A percentile compares a stretch with the other conserved stretches of the same genome.
Conservation (phyloP, 2,888 invertebrate genomes). For the Acronicta psi region DNA sequence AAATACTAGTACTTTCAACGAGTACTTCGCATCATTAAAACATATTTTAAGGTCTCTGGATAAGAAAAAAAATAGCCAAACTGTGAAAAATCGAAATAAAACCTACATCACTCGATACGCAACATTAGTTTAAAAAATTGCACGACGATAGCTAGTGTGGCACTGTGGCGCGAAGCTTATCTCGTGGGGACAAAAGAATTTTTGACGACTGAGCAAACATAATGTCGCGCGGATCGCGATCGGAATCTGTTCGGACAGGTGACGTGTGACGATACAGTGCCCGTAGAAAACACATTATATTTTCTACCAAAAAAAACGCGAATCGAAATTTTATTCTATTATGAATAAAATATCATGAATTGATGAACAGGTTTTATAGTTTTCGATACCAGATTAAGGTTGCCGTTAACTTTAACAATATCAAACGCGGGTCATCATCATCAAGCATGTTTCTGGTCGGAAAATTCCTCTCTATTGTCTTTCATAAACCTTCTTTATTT, state of each 20-base stretch:
- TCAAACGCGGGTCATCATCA: not conserved
- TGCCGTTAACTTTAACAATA: slow-evolving; percentile 2
- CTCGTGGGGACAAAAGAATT: slow-evolving; percentile 79
- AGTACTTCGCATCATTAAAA: too few relatives aligned
- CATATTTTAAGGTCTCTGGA: slow-evolving; percentile 4
- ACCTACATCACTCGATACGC: slow-evolving; percentile 28
- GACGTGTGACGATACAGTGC: slow-evolving; percentile 75
- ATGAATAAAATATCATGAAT: slow-evolving; percentile 5
- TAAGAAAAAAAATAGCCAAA: slow-evolving; percentile 8
- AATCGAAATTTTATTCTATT: slow-evolving; percentile 7
- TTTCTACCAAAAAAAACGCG: slow-evolving; percentile 28
- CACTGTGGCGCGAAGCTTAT: slow-evolving; percentile 72
- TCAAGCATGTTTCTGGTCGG: slow-evolving; percentile 22
- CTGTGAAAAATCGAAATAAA: slow-evolving; percentile 9
- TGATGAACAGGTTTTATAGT: slow-evolving; percentile 22
- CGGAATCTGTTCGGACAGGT: slow-evolving; percentile 78
- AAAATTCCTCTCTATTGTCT: slow-evolving; percentile 24
- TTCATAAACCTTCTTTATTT: slow-evolving; percentile 51
- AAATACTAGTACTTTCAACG: too few relatives aligned
- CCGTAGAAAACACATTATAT: slow-evolving; percentile 43
- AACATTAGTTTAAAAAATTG: slow-evolving; percentile 62
- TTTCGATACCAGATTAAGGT: slow-evolving; percentile 15
- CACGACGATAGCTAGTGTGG: slow-evolving; percentile 56
- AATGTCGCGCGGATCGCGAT: slow-evolving; percentile 74
- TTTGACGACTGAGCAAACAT: slow-evolving; percentile 85